Base-by-base conservation (phyloP, 2,888 invertebrate species). In the Heliconius erato region DNA sequence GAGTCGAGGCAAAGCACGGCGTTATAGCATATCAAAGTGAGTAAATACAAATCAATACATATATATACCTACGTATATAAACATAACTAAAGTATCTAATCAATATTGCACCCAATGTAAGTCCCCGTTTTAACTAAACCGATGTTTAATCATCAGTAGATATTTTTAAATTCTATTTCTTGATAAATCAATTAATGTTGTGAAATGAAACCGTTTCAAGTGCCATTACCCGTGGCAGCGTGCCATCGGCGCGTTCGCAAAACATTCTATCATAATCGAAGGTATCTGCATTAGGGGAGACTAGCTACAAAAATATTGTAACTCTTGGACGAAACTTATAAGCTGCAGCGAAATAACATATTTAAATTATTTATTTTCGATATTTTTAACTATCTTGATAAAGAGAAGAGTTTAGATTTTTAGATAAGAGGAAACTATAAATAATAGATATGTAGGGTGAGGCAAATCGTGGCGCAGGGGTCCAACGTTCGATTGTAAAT, bases 231-330 rank as follows among this genome's bases (percentile, higher is more conserved):
- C 85, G 85, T 65, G 84, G 80, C 84, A 92, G 90, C 90, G 90
- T 90, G 91, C 88, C 87, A 88, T 86, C 87, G 87, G 86, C 81
- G 88, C 88, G 88, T 90, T 89, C 87, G 86, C 86, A 88, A 90
- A 89, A 90, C 90, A 90, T 92, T 92, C 90, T 87, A 89, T 91
- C 90, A 93, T 92, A 92, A 89, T 89, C 87, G 83, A 86, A 87
- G 87, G 87, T 87, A 87, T 86, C 86, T 83, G 85, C 85, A 86
- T 88, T 88, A 87, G 87, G 85, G 86, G 87, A 87, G 89, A 88
- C 89, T 88, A 87, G 85, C 85, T 88, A 88, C 86, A 88, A 90
- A 91, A 92, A 89, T 86, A 80, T 88, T 87, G 82, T 85, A 82
- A 83, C 49, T 84, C 67, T 85, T 11, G 78, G 67, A 32, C 6